Base-by-base conservation (phyloP, 2,888 invertebrate species). In the Heliconius cydno region DNA sequence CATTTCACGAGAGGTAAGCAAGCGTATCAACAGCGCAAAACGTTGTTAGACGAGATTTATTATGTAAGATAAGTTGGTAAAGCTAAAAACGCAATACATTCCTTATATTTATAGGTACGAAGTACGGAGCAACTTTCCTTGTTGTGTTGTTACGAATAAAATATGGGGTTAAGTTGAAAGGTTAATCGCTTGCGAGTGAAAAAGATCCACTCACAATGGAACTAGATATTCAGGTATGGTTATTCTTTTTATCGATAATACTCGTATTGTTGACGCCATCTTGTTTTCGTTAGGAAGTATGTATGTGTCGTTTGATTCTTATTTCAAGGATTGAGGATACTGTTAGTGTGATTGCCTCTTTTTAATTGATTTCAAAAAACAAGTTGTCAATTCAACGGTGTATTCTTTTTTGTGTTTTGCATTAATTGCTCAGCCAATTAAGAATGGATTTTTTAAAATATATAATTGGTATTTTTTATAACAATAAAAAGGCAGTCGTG, bases 31-130 rank as follows among this genome's bases (percentile, higher is more conserved):
- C 60, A 78, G 34, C 78, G 79, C 77, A 79, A 77, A 82, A 73
- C 71, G 82, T 80, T 77, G 78, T 82, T 82, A 66, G 73, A 30
- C 60, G 63, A 76, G 76, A 82, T 82, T 82, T 82, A 82, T 80
- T 79, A 76, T 67, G 63, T 67, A n/a, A 80, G 82, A 82, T 82
- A 82, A 77, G 77, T 75, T 41, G 46, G 63, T 72, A 77, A 46
- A 79, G 57, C 75, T 70, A 75, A 75, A 78, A 79, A 82, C 75
- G 78, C 80, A 79, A 79, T 75, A 72, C 68, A 72, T 81, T 79
- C 71, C 71, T 75, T 79, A 77, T 70, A 82, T 78, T 78, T 79
- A 77, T 77, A 77, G 74, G 19, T 74, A 68, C 60, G 30, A 1
- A 57, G 25, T 68, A 68, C 67, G 41, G 15, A 66, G 41, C 57